Base-by-base conservation (phyloP, 2,113 vertebrate species). In the Panthera leo region DNA sequence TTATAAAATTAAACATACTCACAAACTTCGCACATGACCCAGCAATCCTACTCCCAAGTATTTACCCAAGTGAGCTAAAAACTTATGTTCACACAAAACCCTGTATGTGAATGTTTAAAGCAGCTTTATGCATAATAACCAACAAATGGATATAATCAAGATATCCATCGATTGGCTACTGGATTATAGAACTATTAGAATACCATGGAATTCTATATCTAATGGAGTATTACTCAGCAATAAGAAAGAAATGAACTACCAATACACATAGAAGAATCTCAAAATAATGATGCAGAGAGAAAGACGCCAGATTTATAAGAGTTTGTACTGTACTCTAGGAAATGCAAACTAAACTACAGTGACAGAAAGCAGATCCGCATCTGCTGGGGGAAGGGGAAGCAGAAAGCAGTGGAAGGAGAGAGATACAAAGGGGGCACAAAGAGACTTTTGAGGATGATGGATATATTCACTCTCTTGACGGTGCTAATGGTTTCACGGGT, bases 131-230 rank as follows among this genome's bases (percentile, higher is more conserved):
- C 31, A 91, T 75, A 75, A 68, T 68, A 39, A 51, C 14, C 36
- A 78, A 92, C 92, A 83, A 95, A 76, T 53, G 25, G 34, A 78
- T 78, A 88, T 21, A 83, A 70, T 70, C 70, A 88, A 88, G 39
- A 88, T 51, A 1, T n/a, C 39, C 68, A 83, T 92, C 39, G 76
- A 70, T 12, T 83, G 51, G 61, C 78, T 68, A 78, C 12, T 51
- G 5, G 25, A 88, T 79, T 61, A 96, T 25, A n/a, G 42, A 92
- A 76, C 76, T 70, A 75, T 61, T 61, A 34, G 55, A 75, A 91
- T 36, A 87, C 11, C 34, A 48, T n/a, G n/a, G 39, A 85, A 93
- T 93, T 89, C 90, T 55, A 96, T 25, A 96, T 45, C 63, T 48
- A 65, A 39, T 25, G 23, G 58, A 93, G 48, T 29, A 78, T 31